Evolutionary conservation across 2,113 vertebrate species (phyloP).

Genomic region (Pithys albifrons): DNA sequence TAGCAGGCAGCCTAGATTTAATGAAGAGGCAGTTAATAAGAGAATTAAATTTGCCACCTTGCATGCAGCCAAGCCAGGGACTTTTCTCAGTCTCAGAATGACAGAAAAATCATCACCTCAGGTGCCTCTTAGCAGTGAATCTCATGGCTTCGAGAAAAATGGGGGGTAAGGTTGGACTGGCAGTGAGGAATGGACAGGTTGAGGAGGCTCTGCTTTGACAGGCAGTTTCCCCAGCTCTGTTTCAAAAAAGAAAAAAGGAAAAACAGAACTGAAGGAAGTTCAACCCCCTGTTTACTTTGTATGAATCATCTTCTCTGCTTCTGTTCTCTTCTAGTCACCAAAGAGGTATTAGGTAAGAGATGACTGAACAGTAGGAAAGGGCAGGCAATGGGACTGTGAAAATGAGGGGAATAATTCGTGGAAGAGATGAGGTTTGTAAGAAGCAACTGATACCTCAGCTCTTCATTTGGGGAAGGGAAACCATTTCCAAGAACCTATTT

Average conservation of each 20-base stretch:
- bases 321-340: neutral
- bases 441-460: neutral
- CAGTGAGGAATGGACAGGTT: neutral
- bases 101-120: neutral
- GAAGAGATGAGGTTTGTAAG: neutral
- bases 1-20: neutral
- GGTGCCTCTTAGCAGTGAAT: neutral
- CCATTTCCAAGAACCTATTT: neutral
- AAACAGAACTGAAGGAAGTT: neutral
- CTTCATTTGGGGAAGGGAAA: neutral
- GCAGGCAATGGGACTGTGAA: rapidly evolving
- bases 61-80: neutral
- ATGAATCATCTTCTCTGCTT: neutral
- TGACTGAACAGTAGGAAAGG: neutral
- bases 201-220: neutral
- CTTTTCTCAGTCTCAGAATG: neutral
- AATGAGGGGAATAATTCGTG: neutral
- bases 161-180: rapidly evolving
- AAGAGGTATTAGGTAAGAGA: neutral
- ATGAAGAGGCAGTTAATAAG: constrained; percentile 14
- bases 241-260: neutral
- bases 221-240: neutral
- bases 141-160: neutral
- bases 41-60: constrained; percentile 24
- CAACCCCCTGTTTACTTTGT: neutral